phyloP scores from a whole-genome alignment of 2,888 invertebrate genomes.

The Pseudococcus viburni region DNA sequence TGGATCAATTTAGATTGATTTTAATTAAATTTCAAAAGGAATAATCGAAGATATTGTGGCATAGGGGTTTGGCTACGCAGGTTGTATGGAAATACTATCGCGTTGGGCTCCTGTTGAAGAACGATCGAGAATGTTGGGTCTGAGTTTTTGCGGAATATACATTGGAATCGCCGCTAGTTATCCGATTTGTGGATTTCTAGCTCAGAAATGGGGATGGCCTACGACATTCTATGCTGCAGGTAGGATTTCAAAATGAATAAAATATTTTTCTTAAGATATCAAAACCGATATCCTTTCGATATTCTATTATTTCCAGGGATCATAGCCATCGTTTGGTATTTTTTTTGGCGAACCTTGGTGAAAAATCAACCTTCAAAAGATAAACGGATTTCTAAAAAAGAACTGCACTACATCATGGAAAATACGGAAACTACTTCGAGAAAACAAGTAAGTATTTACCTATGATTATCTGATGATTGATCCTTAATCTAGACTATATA shows the following conservation, averaged over 20 bases:
- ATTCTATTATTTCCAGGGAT: neutral
- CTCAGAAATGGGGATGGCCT: slow-evolving; percentile 40
- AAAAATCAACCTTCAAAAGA: slow-evolving; percentile 9
- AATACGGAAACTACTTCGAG: neutral
- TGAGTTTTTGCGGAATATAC: slow-evolving; percentile 21
- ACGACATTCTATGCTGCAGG: slow-evolving; percentile 74
- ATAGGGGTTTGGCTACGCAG: slow-evolving; percentile 2
- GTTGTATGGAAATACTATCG: slow-evolving; percentile 32
- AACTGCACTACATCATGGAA: neutral
- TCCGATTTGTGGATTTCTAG: slow-evolving; percentile 47
- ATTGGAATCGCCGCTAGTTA: slow-evolving; percentile 27
- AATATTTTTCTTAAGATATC: too few species aligned
- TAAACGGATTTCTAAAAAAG: slow-evolving; percentile 7
- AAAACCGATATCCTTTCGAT: too few species aligned
- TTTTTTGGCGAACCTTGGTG: neutral
- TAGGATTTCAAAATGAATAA: slow-evolving; percentile 67
- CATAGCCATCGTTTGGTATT: neutral
- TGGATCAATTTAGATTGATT: neutral
- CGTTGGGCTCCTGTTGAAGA: slow-evolving; percentile 49
- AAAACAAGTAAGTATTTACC: neutral
- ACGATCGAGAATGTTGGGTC: neutral
- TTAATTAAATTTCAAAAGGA: too few species aligned
- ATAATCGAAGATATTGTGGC: neutral
- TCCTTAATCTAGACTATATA: too few species aligned
- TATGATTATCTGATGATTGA: too few species aligned